Conservation (phyloP, 2,113 vertebrate genomes). For the Barnardius zonarius region DNA sequence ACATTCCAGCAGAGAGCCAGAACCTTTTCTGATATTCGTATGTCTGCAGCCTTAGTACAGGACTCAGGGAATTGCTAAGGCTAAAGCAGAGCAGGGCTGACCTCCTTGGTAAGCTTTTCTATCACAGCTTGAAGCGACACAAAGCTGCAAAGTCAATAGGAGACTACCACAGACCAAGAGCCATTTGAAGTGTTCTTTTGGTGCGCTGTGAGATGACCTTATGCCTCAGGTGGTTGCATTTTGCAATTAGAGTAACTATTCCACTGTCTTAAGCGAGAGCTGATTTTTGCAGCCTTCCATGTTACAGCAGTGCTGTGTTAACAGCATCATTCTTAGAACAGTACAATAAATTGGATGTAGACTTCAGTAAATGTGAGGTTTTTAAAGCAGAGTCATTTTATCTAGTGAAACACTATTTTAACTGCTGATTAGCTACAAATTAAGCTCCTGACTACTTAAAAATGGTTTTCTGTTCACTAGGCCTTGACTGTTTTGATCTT, state of each 20-base stretch:
- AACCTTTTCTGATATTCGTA: background rate
- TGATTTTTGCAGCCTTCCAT: background rate
- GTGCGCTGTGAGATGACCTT: background rate
- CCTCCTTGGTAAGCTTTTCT: background rate
- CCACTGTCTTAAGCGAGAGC: background rate
- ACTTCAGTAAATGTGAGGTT: background rate
- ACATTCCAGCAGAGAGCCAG: background rate
- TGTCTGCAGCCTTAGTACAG: background rate
- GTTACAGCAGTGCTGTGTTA: background rate
- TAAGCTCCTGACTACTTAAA: background rate
- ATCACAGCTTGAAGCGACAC: background rate
- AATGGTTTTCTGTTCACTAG: background rate
- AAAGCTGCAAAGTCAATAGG: background rate
- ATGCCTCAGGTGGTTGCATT: background rate
- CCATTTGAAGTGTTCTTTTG: background rate
- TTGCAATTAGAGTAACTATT: background rate
- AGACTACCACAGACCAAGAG: background rate
- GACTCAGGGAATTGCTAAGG: background rate
- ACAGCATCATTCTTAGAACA: background rate
- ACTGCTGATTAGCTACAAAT: background rate
- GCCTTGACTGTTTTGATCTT: background rate
- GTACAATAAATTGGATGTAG: background rate
- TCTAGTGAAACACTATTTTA: background rate
- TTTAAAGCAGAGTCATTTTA: background rate
- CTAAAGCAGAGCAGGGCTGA: background rate